phyloP scores from a whole-genome alignment of 2,888 invertebrate genomes.

The Latrodectus elegans region DNA sequence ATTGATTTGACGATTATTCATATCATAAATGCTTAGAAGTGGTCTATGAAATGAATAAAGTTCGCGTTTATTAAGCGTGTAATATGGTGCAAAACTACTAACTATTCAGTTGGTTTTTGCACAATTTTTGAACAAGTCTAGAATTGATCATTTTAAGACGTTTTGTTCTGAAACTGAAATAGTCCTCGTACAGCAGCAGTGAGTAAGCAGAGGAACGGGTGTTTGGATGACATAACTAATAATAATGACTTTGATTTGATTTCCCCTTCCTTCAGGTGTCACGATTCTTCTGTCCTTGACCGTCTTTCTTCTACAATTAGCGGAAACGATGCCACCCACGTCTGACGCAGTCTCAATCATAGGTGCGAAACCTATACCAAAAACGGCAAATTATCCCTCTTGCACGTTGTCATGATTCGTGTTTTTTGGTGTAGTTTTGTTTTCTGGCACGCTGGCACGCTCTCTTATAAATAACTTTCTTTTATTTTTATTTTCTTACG shows the following conservation, averaged over 20 bases:
- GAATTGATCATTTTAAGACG: no score
- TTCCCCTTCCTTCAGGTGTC: conserved; percentile 82
- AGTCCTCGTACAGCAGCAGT: conserved; percentile 57
- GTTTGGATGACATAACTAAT: conserved; percentile 22
- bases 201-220: not conserved
- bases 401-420: conserved; percentile 67
- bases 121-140: no score
- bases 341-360: conserved; percentile 99
- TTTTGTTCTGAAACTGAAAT: conserved; percentile 13
- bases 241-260: conserved; percentile 44
- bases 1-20: no score
- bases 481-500: not conserved
- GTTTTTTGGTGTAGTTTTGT: conserved; percentile 61
- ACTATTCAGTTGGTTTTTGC: no score
- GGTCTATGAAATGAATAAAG: no score
- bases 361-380: conserved; percentile 80
- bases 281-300: conserved; percentile 97
- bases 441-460: conserved; percentile 63
- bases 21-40: no score
- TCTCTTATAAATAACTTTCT: conserved; percentile 24
- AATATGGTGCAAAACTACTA: no score
- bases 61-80: no score
- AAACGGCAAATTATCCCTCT: conserved; percentile 14
- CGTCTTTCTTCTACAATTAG: conserved; percentile 98
- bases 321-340: conserved; percentile 98